These are phyloP conservation scores for Pangasius mekongensis DNA, from an alignment of 2,797 vertebrate genomes.

Conservation along the genomic window DNA sequence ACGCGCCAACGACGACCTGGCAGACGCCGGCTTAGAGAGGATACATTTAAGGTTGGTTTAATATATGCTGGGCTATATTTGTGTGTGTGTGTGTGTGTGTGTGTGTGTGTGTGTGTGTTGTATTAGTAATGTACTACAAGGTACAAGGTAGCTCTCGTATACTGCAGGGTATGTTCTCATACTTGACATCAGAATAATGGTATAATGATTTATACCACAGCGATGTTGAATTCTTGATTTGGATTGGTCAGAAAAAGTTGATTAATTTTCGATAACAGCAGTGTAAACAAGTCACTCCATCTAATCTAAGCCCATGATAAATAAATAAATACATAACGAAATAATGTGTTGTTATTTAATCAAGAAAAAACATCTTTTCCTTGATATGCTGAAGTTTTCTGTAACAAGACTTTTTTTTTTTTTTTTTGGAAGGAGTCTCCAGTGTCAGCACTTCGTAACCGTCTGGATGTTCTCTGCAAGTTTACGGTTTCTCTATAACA, in stretches of 20 bases:
- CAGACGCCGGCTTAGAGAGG: constrained; percentile 86
- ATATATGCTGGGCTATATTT: background rate
- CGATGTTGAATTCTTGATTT: background rate
- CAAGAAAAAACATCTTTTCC: background rate
- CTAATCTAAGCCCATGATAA: background rate
- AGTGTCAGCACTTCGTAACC: background rate
- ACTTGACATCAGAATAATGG: background rate
- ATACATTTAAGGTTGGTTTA: constrained; percentile 86
- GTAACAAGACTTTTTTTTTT: background rate
- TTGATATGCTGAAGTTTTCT: background rate
- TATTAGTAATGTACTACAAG: background rate
- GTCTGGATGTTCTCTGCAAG: too few species aligned
- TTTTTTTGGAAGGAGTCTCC: background rate
- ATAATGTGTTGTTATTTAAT: background rate
- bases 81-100: background rate
- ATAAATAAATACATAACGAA: background rate
- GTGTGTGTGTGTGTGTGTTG: background rate
- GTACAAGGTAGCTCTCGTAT: background rate
- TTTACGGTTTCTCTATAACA: too few species aligned
- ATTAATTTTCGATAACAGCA: background rate
- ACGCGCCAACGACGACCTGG: constrained; percentile 89
- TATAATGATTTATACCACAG: background rate
- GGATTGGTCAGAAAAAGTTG: background rate
- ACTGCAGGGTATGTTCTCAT: background rate
- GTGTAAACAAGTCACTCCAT: background rate